Conservation (phyloP, 2,888 invertebrate species). For the Panzeria rudis region DNA sequence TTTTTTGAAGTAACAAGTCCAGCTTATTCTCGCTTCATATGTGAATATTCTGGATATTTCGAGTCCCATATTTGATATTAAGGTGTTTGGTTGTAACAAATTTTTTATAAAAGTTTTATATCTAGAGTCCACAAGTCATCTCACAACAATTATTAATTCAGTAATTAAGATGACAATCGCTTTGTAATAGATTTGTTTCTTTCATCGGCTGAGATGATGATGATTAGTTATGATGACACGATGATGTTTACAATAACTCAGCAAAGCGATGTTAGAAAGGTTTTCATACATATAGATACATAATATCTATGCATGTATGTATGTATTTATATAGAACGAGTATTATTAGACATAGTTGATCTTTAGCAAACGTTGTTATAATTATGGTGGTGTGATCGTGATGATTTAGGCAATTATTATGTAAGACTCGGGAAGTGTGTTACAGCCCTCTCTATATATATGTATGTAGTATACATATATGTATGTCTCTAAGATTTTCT, state of each 20-base stretch:
- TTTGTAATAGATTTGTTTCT: constrained; percentile 33
- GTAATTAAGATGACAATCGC: constrained; percentile 62
- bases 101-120: not conserved
- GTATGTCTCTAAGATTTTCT: not conserved
- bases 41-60: constrained; percentile 9
- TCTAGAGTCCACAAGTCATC: constrained; percentile 32
- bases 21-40: not conserved
- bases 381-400: constrained; percentile 42
- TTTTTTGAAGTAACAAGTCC: constrained; percentile 13
- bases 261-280: constrained; percentile 7
- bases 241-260: constrained; percentile 43
- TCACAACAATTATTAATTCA: constrained; percentile 63
- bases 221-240: constrained; percentile 38
- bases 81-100: not conserved
- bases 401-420: constrained; percentile 8
- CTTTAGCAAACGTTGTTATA: constrained; percentile 43
- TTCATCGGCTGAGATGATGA: constrained; percentile 17
- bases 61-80: not conserved
- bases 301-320: not conserved
- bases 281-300: constrained; percentile 4
- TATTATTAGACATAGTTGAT: not conserved
- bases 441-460: not conserved
- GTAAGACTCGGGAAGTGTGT: constrained; percentile 24
- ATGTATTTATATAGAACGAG: not conserved
- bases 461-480: not conserved